phyloP scores from a whole-genome alignment of 1,140 invertebrate species.

The Diachasmimorpha longicaudata region DNA sequence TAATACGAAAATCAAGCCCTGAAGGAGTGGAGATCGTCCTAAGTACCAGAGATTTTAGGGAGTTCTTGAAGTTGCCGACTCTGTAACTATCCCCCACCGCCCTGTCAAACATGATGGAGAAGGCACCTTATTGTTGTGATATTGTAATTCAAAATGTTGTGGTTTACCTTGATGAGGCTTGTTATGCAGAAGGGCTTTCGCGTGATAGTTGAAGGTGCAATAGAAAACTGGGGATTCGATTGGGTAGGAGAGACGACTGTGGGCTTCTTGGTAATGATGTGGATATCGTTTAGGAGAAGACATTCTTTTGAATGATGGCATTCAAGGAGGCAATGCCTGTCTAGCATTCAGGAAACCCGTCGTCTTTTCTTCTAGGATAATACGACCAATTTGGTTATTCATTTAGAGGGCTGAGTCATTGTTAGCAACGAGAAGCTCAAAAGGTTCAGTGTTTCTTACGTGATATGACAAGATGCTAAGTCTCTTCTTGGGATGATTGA shows the following conservation, averaged over 20 bases:
- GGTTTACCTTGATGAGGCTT: neutral
- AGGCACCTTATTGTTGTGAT: neutral
- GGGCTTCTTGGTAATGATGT: too few species aligned
- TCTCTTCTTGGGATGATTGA: too few species aligned
- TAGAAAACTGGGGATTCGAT: too few species aligned
- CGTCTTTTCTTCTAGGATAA: neutral
- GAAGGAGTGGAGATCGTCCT: neutral
- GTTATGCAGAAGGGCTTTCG: neutral
- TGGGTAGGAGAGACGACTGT: too few species aligned
- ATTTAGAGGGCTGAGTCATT: neutral
- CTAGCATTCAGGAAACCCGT: neutral
- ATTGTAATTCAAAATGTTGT: neutral
- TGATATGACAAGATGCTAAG: too few species aligned
- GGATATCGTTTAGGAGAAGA: too few species aligned
- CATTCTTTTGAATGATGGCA: too few species aligned
- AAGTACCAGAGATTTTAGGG: neutral
- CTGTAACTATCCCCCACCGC: neutral
- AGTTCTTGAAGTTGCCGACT: neutral
- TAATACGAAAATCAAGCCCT: neutral
- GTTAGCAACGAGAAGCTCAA: too few species aligned
- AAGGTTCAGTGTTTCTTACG: too few species aligned
- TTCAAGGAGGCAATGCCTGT: too few species aligned
- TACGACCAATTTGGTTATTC: neutral
- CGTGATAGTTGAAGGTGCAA: neutral
- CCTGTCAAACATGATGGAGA: slow-evolving; percentile 29